Conservation (phyloP, 2,888 invertebrate genomes). For the Elgonia sp. region DNA sequence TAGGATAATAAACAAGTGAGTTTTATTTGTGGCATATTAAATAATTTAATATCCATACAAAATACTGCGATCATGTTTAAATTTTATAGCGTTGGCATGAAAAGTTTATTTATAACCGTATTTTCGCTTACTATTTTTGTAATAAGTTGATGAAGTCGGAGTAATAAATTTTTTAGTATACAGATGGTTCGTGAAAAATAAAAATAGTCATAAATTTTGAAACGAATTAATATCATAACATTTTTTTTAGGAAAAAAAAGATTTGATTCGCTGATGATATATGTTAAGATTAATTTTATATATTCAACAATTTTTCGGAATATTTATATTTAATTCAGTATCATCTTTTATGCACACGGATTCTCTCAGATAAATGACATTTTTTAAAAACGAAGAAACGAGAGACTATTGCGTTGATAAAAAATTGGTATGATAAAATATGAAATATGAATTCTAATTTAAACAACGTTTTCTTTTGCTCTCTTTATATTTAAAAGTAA, state of each 20-base stretch:
- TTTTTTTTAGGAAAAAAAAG: too few species aligned
- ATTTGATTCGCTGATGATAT: too few species aligned
- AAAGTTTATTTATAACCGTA: background rate
- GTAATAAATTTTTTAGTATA: background rate
- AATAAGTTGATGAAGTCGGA: background rate
- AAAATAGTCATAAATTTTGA: background rate
- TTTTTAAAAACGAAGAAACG: background rate
- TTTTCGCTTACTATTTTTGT: background rate
- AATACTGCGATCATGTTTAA: background rate
- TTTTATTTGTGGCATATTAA: background rate
- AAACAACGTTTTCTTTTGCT: background rate
- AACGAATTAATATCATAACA: background rate
- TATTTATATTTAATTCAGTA: background rate
- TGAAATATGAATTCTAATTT: conserved; percentile 5
- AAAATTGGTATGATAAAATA: background rate
- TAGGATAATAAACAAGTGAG: conserved; percentile 10
- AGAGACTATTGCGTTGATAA: background rate
- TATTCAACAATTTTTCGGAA: background rate
- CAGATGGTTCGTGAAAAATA: background rate
- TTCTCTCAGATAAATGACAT: background rate
- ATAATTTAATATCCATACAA: background rate
- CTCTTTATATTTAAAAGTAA: background rate
- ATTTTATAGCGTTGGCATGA: background rate
- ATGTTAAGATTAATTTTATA: too few species aligned
- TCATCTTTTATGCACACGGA: background rate